Evolutionary conservation across 2,797 vertebrate genomes (phyloP), one percentile per base, ranked within the genome.

Genomic region (Argentina silus): DNA sequence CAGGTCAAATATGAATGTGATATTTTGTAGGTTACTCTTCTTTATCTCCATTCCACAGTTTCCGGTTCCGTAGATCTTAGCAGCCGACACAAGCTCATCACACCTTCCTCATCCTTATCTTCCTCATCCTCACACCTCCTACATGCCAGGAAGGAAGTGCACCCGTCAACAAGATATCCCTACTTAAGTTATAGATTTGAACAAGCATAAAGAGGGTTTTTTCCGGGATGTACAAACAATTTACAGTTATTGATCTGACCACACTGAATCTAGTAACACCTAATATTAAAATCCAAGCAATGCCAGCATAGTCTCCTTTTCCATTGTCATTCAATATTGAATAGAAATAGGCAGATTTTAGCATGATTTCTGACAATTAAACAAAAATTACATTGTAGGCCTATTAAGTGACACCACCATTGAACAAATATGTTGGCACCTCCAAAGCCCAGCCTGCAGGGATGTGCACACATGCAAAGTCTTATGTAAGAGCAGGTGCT

Each of bases 11-110:
- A 65, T 48, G 36, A 19, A 44, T 63, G 19, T 53, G 23, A 53
- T 67, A 6, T 76, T 68, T 80, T 2, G n/a, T 69, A 10, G 6
- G 10, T 59, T 21, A 42, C 6, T 61, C 11, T 60, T 64, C 68
- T 61, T 67, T 71, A 3, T 66, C 17, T 79, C 72, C 0, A 72
- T 21, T 79, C 72, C 0, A 72, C 69, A 69, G 76, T 50, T 10
- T 75, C 51, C 0, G 68, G 72, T 48, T 43, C 48, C 14, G 36
- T 21, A 14, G 51, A 50, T 51, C 21, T n/a, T n/a, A 48, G n/a
- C 61, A 72, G 23, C 68, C 70, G 78, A 80, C 11, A 48, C 66
- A 73, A 27, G 23, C 67, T 21, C 8, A 7, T 12, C 56, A 59
- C 11, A 69, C 10, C 6, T 59, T 19, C 17, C 21, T 51, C 63